Base-by-base conservation (phyloP, 2,888 invertebrate species). In the Conus canariensis region DNA sequence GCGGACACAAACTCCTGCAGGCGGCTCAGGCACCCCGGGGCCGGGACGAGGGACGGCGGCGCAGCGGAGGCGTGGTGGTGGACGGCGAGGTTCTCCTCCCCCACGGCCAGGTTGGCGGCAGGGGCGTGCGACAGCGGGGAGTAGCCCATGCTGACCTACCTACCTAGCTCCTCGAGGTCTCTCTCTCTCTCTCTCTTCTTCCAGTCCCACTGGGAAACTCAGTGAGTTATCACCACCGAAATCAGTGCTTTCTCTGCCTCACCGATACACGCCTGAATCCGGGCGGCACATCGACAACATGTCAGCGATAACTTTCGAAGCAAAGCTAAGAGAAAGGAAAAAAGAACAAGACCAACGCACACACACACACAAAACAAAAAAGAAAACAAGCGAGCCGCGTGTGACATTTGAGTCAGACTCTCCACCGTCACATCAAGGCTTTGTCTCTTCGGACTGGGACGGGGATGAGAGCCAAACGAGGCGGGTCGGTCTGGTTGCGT, bases 391-490 rank as follows among this genome's bases (percentile, higher is more conserved):
- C 45, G 45, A 45, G 45, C 45, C 45, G 45, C 45, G 45, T 45
- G 45, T 45, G 45, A 45, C 45, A 45, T 45, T 45, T 45, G 45
- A 45, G 45, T 45, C 45, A 45, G 30, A 30, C 30, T 30, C 45
- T 45, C 45, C 1, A 22, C 25, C 74, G 9, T n/a, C n/a, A n/a
- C 74, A 45, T 45, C 45, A n/a, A 9, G n/a, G 19, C n/a, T 74
- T 74, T 74, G 74, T 74, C 74, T 74, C 74, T n/a, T 74, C 7
- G 25, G n/a, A n/a, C 74, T 74, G 30, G 45, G 80, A 80, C 80
- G 80, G 45, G 80, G 80, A 80, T 80, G 80, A 80, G 14, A 80
- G 45, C 14, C 80, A 2, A 80, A 80, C 14, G 80, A n/a, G 74
- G n/a, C 74, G 74, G 74, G n/a, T 6, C n/a, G 74, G n/a, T n/a